A percentile compares a stretch with the other conserved stretches of the same genome.
phyloP scores from a whole-genome alignment of 2,797 vertebrate species.

The Danionella dracula region DNA sequence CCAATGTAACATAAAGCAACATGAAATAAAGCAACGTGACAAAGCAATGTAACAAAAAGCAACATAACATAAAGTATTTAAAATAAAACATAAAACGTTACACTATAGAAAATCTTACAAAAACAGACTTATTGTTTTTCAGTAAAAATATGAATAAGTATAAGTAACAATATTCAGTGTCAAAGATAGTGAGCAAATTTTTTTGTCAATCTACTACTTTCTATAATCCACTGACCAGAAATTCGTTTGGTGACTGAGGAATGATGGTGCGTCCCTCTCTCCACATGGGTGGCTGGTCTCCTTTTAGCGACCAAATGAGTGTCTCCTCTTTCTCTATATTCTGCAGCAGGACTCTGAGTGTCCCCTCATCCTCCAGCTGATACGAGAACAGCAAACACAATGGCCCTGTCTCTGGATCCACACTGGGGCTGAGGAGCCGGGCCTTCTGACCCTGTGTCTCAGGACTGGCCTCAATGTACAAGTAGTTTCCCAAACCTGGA shows the following conservation, averaged over 20 bases:
- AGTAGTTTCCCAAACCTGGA: slow-evolving; percentile 67
- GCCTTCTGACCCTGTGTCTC: slow-evolving; percentile 79
- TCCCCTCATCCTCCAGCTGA: slow-evolving; percentile 78
- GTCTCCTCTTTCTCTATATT: slow-evolving; percentile 81
- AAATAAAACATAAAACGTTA: no score
- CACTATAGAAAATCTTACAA: no score
- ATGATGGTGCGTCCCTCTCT: slow-evolving; percentile 88
- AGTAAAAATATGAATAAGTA: no score
- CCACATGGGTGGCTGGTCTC: slow-evolving; percentile 85
- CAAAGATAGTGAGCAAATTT: no score
- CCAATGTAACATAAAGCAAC: no score
- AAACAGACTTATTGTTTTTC: no score
- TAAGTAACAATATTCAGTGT: no score
- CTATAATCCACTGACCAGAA: slow-evolving; percentile 70
- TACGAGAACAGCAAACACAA: slow-evolving; percentile 93
- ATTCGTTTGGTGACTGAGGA: slow-evolving; percentile 84
- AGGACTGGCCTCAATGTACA: slow-evolving; percentile 74
- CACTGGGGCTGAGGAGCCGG: slow-evolving; percentile 79
- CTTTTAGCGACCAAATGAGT: slow-evolving; percentile 81
- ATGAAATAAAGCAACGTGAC: no score
- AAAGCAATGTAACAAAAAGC: no score
- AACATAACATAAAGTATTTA: no score
- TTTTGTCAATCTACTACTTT: neutral
- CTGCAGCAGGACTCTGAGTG: slow-evolving; percentile 76
- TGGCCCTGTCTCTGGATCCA: slow-evolving; percentile 77